Evolutionary conservation across 2,888 invertebrate species (phyloP).

Genomic region (Luperina nickerlii): DNA sequence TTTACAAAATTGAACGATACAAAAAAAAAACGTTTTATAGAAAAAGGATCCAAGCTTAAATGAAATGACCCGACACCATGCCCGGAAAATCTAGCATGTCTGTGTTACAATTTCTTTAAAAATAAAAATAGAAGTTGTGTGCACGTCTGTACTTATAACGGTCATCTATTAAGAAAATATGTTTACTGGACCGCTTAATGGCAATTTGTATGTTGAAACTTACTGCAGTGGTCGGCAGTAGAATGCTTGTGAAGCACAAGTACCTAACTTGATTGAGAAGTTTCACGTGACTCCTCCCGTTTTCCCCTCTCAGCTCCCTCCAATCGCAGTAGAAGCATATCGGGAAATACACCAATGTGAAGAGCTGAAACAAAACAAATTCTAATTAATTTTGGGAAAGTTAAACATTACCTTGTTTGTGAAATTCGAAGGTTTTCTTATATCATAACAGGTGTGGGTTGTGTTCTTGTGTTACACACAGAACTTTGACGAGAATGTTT

Average conservation of each 20-base stretch:
- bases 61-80: too few relatives aligned
- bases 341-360: conserved; percentile 76
- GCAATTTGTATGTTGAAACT: conserved; percentile 65
- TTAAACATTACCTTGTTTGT: conserved; percentile 24
- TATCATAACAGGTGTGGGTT: conserved; percentile 24
- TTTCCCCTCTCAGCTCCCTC: conserved; percentile 73
- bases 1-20: neutral
- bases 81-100: neutral
- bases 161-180: conserved; percentile 23
- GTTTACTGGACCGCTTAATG: conserved; percentile 46
- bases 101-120: neutral
- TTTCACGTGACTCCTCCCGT: conserved; percentile 68
- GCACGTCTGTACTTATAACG: neutral
- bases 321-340: conserved; percentile 82
- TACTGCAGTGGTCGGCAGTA: conserved; percentile 81
- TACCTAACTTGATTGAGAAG: conserved; percentile 76
- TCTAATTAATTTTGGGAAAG: conserved; percentile 32
- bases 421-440: conserved; percentile 40
- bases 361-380: conserved; percentile 74
- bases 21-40: neutral
- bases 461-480: conserved; percentile 27
- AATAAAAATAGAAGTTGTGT: neutral
- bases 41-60: neutral
- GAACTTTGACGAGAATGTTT: conserved; percentile 46
- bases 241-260: conserved; percentile 78